These are phyloP conservation scores for Petrocephalus microphthalmus DNA, from an alignment of 2,113 vertebrate genomes.

Conservation along the genomic window DNA sequence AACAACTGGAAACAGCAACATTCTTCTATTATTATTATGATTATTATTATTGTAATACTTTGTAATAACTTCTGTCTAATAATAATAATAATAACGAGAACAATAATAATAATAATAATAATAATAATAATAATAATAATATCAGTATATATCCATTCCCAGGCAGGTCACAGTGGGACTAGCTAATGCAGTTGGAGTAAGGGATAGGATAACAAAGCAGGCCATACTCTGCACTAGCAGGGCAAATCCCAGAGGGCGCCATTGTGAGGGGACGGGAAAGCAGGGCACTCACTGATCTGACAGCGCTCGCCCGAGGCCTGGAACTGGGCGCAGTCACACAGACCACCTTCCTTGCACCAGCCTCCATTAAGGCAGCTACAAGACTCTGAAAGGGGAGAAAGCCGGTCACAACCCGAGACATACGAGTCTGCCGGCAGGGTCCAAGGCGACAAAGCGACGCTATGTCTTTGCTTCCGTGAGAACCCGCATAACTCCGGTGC, in stretches of 20 bases:
- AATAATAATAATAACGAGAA: no score
- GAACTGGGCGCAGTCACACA: conserved; percentile 92
- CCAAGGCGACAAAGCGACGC: not conserved
- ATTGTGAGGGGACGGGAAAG: not conserved
- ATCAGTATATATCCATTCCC: not conserved
- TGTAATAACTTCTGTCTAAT: no score
- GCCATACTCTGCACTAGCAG: not conserved
- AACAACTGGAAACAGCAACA: not conserved
- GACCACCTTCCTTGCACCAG: conserved; percentile 79
- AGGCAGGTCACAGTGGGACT: not conserved
- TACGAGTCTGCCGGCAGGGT: not conserved
- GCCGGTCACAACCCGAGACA: conserved; percentile 8
- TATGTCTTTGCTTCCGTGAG: conserved; percentile 1
- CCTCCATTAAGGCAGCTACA: conserved; percentile 91
- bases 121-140: not conserved
- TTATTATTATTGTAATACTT: no score
- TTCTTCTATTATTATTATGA: not conserved
- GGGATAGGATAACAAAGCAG: conserved; percentile 15
- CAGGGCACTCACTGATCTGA: conserved; percentile 82
- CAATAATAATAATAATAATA: not conserved
- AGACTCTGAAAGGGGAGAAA: conserved; percentile 52
- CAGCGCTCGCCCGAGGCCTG: conserved; percentile 90
- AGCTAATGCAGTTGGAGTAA: not conserved
- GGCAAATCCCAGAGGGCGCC: not conserved
- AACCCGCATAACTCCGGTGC: not conserved